phyloP scores from a whole-genome alignment of 1,140 invertebrate species.

The Pseudachorutes palmiensis region DNA sequence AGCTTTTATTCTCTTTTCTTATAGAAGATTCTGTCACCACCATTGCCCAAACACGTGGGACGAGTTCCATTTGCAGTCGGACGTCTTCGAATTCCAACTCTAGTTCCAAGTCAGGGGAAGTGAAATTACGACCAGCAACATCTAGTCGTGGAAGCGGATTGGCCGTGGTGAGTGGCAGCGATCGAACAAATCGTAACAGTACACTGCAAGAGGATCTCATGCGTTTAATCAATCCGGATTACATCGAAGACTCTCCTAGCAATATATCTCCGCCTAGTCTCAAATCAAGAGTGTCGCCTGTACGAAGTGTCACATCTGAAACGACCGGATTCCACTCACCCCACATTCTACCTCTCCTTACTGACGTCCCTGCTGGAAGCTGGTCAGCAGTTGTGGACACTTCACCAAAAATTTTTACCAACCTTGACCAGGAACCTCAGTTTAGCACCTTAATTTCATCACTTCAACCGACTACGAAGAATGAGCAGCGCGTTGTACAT shows the following conservation, averaged over 20 bases:
- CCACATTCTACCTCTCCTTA: constrained; percentile 3
- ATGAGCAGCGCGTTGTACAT: too few relatives aligned
- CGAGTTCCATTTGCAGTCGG: constrained; percentile 18
- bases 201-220: constrained; percentile 80
- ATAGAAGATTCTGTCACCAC: not conserved
- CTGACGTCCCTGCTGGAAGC: constrained; percentile 12
- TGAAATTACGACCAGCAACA: constrained; percentile 46
- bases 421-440: not conserved
- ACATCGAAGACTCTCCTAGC: constrained; percentile 40
- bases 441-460: too few relatives aligned
- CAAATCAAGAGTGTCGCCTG: not conserved
- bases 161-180: not conserved
- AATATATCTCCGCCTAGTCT: constrained; percentile 1
- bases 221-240: constrained; percentile 78
- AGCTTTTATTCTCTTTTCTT: constrained; percentile 14
- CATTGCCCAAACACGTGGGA: constrained; percentile 2
- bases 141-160: constrained; percentile 36
- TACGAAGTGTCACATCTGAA: not conserved
- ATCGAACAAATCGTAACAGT: constrained; percentile 53
- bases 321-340: not conserved
- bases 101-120: constrained; percentile 29
- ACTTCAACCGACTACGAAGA: too few relatives aligned
- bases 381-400: constrained; percentile 27
- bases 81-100: constrained; percentile 13
- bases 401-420: constrained; percentile 23